Conservation (phyloP, 2,797 vertebrate genomes). For the Siniperca undulata region DNA sequence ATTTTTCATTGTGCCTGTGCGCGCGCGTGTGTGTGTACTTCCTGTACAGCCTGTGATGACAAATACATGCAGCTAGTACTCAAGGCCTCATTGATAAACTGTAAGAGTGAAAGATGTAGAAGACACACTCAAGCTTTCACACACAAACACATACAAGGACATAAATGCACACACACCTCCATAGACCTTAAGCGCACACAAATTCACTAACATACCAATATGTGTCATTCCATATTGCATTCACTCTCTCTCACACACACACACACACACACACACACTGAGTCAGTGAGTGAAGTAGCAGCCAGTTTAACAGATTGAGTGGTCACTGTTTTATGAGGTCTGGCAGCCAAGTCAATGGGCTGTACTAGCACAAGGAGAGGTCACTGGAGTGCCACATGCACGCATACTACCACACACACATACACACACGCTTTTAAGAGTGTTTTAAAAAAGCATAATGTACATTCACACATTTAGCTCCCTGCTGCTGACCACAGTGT, state of each 20-base stretch:
- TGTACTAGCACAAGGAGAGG: conserved; percentile 48
- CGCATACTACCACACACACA: neutral
- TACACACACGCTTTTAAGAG: neutral
- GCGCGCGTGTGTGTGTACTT: neutral
- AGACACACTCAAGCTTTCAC: conserved; percentile 7
- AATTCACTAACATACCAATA: conserved; percentile 8
- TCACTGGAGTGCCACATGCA: conserved; percentile 16
- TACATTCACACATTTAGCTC: conserved; percentile 13
- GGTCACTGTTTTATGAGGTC: conserved; percentile 60
- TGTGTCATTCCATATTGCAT: conserved; percentile 35
- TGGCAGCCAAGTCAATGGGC: conserved; percentile 68
- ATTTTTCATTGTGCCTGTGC: neutral
- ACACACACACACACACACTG: conserved; percentile 27
- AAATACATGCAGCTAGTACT: conserved; percentile 30
- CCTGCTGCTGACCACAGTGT: neutral
- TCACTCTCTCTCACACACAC: neutral
- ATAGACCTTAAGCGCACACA: neutral
- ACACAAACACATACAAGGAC: neutral
- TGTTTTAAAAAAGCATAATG: conserved; percentile 8
- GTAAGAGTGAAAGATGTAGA: neutral
- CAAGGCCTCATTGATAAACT: conserved; percentile 43
- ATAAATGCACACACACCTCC: neutral
- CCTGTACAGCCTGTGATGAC: conserved; percentile 12
- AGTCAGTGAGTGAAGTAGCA: conserved; percentile 50
- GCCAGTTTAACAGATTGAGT: conserved; percentile 67